Conservation (phyloP, 2,888 invertebrate genomes). For the Chrysodeixis includens region DNA sequence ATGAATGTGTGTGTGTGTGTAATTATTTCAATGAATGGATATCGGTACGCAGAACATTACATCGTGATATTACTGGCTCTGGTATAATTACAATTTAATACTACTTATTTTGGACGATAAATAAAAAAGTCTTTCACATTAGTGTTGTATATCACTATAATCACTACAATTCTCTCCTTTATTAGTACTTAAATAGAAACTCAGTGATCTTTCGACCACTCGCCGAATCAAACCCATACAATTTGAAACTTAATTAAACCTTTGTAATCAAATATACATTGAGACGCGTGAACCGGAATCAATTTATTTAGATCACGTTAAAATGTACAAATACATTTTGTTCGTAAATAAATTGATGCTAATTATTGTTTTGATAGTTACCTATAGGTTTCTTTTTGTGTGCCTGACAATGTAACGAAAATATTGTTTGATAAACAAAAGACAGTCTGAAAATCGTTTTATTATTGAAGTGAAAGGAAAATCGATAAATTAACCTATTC, state of each 20-base stretch:
- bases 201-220: background rate
- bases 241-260: conserved; percentile 24
- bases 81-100: background rate
- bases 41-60: background rate
- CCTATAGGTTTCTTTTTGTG: background rate
- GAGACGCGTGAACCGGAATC: conserved; percentile 19
- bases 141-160: background rate
- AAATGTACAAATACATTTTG: conserved; percentile 28
- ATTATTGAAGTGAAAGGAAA: too few species aligned
- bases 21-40: background rate
- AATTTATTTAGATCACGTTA: conserved; percentile 24
- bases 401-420: too few species aligned
- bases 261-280: conserved; percentile 37
- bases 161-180: background rate
- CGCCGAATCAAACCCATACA: conserved; percentile 1
- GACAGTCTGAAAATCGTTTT: too few species aligned
- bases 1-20: background rate
- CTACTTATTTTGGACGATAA: background rate
- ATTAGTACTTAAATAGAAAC: background rate
- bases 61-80: background rate
- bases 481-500: too few species aligned
- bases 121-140: background rate
- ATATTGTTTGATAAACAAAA: too few species aligned
- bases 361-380: conserved; percentile 16
- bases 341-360: conserved; percentile 33